Evolutionary conservation across 2,888 invertebrate genomes (phyloP).

Genomic region (Coenonympha glycerion): DNA sequence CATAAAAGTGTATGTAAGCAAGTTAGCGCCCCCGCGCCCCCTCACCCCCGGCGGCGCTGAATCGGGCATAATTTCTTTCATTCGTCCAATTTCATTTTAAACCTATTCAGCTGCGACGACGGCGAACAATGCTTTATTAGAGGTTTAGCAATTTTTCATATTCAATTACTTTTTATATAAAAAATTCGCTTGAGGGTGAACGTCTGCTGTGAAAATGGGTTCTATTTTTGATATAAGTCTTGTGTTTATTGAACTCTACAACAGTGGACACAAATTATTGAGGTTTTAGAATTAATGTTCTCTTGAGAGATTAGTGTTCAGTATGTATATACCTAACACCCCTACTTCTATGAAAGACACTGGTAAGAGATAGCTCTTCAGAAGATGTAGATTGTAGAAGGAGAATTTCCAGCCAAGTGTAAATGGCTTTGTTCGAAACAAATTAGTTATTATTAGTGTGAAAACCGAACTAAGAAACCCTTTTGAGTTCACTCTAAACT

Average conservation of each 20-base stretch:
- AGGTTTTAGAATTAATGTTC: too few species aligned
- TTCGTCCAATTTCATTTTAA: slow-evolving; percentile 33
- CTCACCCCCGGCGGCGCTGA: slow-evolving; percentile 23
- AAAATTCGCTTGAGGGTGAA: slow-evolving; percentile 1
- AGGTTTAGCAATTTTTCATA: slow-evolving; percentile 32
- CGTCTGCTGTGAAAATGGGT: background rate
- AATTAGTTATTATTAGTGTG: too few species aligned
- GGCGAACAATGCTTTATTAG: slow-evolving; percentile 33
- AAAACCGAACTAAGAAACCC: too few species aligned
- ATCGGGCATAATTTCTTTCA: slow-evolving; percentile 33
- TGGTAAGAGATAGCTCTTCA: too few species aligned
- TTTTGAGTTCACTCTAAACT: too few species aligned
- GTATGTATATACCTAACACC: too few species aligned
- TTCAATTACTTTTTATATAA: slow-evolving; percentile 24
- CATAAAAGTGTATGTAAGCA: slow-evolving; percentile 19
- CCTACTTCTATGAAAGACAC: too few species aligned
- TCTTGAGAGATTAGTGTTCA: too few species aligned
- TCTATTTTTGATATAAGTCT: background rate
- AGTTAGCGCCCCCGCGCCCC: slow-evolving; percentile 14
- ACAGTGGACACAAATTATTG: background rate
- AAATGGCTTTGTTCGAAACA: too few species aligned
- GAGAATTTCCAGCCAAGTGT: too few species aligned
- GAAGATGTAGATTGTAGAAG: too few species aligned
- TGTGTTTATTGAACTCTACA: background rate
- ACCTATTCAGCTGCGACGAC: slow-evolving; percentile 28